Conservation (phyloP, 2,888 invertebrate species). For the Gortyna flavago region DNA sequence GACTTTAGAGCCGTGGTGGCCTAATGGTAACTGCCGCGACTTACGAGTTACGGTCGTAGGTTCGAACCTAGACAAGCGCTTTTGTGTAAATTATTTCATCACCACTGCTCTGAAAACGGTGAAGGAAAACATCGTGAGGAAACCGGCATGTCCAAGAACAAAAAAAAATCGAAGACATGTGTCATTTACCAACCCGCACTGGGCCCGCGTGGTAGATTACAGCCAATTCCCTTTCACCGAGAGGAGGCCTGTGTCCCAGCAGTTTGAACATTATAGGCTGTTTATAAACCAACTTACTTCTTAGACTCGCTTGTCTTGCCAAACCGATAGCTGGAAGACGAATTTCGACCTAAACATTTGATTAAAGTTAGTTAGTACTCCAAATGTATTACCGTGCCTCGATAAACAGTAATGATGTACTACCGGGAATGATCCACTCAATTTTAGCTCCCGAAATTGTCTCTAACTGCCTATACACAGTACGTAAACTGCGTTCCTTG, state of each 20-base stretch:
- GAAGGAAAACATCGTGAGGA: background rate
- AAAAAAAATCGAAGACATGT: background rate
- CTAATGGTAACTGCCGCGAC: background rate
- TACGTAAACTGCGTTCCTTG: conserved; percentile 35
- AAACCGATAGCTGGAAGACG: background rate
- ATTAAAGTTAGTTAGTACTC: conserved; percentile 25
- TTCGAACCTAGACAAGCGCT: background rate
- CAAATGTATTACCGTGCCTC: conserved; percentile 43
- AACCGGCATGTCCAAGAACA: background rate
- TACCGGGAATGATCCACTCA: conserved; percentile 32
- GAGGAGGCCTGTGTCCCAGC: too few species aligned
- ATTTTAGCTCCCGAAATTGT: conserved; percentile 22
- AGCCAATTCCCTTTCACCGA: too few species aligned
- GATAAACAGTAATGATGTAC: conserved; percentile 40
- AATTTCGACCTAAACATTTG: conserved; percentile 17
- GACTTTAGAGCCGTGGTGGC: background rate
- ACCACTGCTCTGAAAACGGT: background rate
- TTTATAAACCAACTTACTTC: background rate
- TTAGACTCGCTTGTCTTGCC: background rate
- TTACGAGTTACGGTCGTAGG: too few species aligned
- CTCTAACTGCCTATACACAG: conserved; percentile 8
- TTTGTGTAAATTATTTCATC: background rate
- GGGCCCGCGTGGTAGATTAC: too few species aligned
- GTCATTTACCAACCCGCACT: background rate
- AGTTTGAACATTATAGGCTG: background rate